Base-by-base conservation (phyloP, 2,113 vertebrate species). In the Pogona vitticeps region DNA sequence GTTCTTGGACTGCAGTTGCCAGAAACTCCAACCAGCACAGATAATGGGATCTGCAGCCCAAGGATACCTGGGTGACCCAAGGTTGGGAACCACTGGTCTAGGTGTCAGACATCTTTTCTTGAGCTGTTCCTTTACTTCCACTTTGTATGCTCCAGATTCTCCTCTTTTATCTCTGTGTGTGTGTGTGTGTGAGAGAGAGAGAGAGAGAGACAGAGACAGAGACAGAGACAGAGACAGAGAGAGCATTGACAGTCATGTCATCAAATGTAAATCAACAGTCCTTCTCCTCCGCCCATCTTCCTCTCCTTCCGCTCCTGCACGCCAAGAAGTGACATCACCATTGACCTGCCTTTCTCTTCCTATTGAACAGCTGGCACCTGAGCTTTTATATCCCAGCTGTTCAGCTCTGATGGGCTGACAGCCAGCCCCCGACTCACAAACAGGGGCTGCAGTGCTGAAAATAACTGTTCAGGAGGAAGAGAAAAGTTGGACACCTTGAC, bases 341-440 rank as follows among this genome's bases (percentile, higher is more conserved):
- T 86, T 94, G 92, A 92, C 95, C 94, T 88, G 92, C 75, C 90
- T 93, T 91, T 87, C 91, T 33, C 91, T 93, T 91, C 88, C 92
- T 89, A 86, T 15, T 1, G 63, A 91, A 78, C 40, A 91, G 65
- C 93, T 94, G 95, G 94, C 93, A 94, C 94, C 93, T 87, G 88
- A 88, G 94, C 93, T 92, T 85, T 95, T 94, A 95, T 92, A 93
- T 93, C 86, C 88, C 84, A 70, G 82, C 89, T 90, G 91, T 94
- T 93, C 87, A 87, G 90, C 89, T 94, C 92, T 89, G 92, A 94
- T 89, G 94, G 95, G 94, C 94, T 95, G 95, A 93, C 95, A 94
- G 95, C 94, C 94, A 94, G 94, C 40, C 94, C 94, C 88, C 56
- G 92, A 91, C 94, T 95, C 92, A 94, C 90, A 28, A 83, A 80